Percentiles rank a stretch among this genome's conserved stretches.
Evolutionary conservation across 1,140 invertebrate genomes (phyloP).

Genomic region (Aphaenogaster ashmeadi): DNA sequence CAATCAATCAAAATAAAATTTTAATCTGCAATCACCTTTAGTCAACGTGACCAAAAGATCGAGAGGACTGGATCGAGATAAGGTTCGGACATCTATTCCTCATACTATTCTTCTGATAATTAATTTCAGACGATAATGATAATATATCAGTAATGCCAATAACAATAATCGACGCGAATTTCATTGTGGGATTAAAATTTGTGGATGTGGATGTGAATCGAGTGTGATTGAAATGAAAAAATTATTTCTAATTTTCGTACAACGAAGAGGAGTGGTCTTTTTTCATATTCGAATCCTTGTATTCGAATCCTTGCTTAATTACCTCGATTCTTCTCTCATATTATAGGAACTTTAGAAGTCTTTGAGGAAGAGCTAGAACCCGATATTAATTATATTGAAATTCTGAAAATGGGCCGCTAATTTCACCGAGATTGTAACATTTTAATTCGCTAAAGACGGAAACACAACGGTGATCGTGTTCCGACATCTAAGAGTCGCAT

Average conservation of each 20-base stretch:
- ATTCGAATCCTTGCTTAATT: neutral
- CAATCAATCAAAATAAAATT: slow-evolving; percentile 9
- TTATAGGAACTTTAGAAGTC: neutral
- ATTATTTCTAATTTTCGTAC: neutral
- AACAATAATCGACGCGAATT: neutral
- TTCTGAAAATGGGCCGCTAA: neutral
- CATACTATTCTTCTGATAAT: slow-evolving; percentile 29
- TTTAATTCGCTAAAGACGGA: neutral
- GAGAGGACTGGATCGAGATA: slow-evolving; percentile 11
- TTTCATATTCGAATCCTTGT: neutral
- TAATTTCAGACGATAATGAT: slow-evolving; percentile 23
- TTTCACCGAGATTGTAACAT: neutral
- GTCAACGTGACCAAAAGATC: slow-evolving; percentile 24
- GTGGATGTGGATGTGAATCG: neutral
- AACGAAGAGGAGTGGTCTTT: neutral
- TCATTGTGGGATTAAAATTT: neutral
- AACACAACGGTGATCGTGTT: neutral
- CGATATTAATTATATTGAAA: slow-evolving; percentile 1
- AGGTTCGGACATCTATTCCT: neutral
- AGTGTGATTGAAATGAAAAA: slow-evolving; percentile 11
- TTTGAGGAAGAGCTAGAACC: neutral
- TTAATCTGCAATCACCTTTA: slow-evolving; percentile 45
- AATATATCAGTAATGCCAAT: slow-evolving; percentile 19
- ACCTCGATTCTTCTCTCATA: neutral
- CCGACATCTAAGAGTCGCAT: neutral